These are phyloP conservation scores for Liparis tanakae DNA, from an alignment of 2,797 vertebrate species.

Conservation along the genomic window DNA sequence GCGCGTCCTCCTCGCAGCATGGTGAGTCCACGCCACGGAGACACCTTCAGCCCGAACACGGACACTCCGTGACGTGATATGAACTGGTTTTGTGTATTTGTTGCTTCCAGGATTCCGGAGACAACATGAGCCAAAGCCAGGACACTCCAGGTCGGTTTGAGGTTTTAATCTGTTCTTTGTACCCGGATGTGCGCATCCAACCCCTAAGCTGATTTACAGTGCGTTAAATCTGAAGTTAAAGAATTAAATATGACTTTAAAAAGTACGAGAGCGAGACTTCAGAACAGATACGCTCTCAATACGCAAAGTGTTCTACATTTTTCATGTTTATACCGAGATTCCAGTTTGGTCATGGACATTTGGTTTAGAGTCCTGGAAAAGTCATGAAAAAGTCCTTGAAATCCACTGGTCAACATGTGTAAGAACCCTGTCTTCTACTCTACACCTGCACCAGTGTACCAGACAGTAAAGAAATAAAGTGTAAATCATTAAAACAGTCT, in stretches of 20 bases:
- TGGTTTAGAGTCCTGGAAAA: no score
- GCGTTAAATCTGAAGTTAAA: neutral
- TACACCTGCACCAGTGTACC: neutral
- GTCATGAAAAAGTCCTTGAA: no score
- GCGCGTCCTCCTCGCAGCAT: neutral
- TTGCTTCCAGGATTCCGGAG: neutral
- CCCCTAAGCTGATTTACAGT: no score
- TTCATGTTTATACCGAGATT: no score
- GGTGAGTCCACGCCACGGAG: conserved; percentile 25
- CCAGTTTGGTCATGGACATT: no score
- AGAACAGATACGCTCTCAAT: no score
- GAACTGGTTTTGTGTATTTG: neutral
- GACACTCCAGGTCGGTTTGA: conserved; percentile 31
- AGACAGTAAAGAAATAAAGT: neutral
- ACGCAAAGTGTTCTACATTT: no score
- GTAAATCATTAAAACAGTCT: neutral
- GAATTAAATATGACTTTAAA: neutral
- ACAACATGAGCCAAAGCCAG: rapidly evolving
- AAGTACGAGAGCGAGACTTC: neutral
- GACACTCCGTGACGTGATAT: neutral
- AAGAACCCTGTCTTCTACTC: no score
- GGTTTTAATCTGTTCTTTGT: neutral
- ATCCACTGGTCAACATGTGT: no score
- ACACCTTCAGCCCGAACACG: neutral
- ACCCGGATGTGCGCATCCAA: neutral